A percentile compares a stretch with the other conserved stretches of the same genome.
These are phyloP conservation scores for Listrodromus nycthemerus DNA, from an alignment of 2,888 invertebrate species.

Conservation along the genomic window DNA sequence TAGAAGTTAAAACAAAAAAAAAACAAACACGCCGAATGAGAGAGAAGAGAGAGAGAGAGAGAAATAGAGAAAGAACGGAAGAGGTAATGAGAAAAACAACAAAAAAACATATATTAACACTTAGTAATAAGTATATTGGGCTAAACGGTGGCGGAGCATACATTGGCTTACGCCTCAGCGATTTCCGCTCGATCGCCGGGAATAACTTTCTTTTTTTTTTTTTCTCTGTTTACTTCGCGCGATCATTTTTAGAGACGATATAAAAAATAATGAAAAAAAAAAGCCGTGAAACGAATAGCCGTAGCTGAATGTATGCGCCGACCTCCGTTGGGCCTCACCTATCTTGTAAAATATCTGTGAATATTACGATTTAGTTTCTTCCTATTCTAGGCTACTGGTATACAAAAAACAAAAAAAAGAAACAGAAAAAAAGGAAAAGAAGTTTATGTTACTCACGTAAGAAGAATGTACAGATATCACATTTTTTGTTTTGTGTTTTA, in stretches of 20 bases:
- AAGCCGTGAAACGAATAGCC: no score
- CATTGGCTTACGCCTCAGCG: conserved; percentile 67
- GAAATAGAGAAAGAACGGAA: conserved; percentile 56
- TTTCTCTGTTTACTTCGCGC: conserved; percentile 50
- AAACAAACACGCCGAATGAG: conserved; percentile 70
- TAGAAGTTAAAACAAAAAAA: conserved; percentile 76
- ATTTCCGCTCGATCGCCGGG: conserved; percentile 56
- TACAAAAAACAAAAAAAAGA: conserved; percentile 76
- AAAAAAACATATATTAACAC: conserved; percentile 80
- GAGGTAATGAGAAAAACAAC: conserved; percentile 68
- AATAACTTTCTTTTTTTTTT: conserved; percentile 53
- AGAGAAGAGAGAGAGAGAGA: conserved; percentile 69
- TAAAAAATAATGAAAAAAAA: conserved; percentile 42
- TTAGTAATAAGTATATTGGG: conserved; percentile 80
- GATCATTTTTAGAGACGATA: conserved; percentile 59
- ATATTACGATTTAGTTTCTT: conserved; percentile 84
- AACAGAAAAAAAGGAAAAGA: conserved; percentile 73
- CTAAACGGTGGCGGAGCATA: conserved; percentile 74
- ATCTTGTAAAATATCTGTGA: conserved; percentile 85
- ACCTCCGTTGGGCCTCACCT: conserved; percentile 75
- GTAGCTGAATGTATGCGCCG: conserved; percentile 77
- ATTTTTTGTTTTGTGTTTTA: conserved; percentile 85
- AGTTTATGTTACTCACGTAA: conserved; percentile 83
- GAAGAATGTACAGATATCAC: conserved; percentile 84
- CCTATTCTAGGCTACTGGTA: conserved; percentile 84